Evolutionary conservation across 2,113 vertebrate species (phyloP), one percentile per base, ranked within the genome.

Genomic region (Bubalus kerabau): DNA sequence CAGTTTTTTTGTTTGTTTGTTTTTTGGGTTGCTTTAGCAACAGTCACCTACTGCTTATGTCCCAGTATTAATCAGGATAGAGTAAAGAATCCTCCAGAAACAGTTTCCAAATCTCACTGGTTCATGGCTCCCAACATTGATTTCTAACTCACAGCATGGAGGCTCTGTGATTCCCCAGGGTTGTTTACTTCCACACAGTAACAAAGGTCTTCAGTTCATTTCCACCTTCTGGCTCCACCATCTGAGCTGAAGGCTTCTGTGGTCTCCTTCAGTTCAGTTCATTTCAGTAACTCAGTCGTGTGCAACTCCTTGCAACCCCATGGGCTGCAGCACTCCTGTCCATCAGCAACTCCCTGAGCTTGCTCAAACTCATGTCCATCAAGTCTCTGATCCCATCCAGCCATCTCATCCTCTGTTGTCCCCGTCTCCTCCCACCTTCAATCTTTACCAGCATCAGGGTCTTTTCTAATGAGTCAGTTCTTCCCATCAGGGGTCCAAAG

Each of bases 351-450:
- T 40, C 67, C n/a, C n/a, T 2, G 67, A 74, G 67, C 67, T 40
- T 74, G 36, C 10, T 74, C 36, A 74, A 24, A 40, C 21, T 74
- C 67, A 40, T 74, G 67, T 40, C 67, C 36, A 74, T 23, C 19
- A 74, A 40, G n/a, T 23, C 5, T 0, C 5, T 24, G n/a, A 40
- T 24, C 10, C 67, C 67, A 74, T 40, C 21, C 67, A 74, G 12
- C 36, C 36, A 40, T 74, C n/a, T 74, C 21, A 74, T 74, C 67
- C 67, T 40, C 67, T 6, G 2, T 74, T 23, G n/a, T 71, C 67
- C 67, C 67, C 0, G 0, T 71, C 67, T 40, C 21, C 21, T 74
- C n/a, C n/a, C 0, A 0, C 67, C 67, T 24, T 74, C 36, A 74
- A 21, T 13, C 5, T 74, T 74, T 40, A 19, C 16, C 36, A 74